Base-by-base conservation (phyloP, 2,888 invertebrate genomes). In the Copidosoma aretas region DNA sequence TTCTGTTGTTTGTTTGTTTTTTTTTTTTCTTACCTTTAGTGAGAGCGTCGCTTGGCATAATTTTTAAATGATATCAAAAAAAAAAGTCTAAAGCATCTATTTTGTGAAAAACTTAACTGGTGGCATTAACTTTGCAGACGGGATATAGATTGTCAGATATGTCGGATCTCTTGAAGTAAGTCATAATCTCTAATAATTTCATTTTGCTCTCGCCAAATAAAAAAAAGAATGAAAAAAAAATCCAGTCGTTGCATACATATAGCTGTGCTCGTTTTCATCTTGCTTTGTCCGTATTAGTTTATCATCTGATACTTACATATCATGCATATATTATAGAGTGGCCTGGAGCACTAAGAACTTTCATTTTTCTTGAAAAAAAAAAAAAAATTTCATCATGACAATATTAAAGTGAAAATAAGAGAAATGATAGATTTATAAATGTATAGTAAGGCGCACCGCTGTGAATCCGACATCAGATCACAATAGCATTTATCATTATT, bases 401-500 rank as follows among this genome's bases (percentile, higher is more conserved):
- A n/a, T n/a, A n/a, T n/a, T n/a, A 24, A 46, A 32, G 46, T 21
- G 54, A 19, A 43, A 52, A 22, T 21, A 24, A 17, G n/a, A 24
- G 64, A n/a, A 24, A 21, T 51, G 52, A 70, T 56, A 52, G 63
- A 60, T 41, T 17, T 58, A 68, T 52, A 66, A 58, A 54, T 41
- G 8, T 41, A 14, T 10, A 10, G 41, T 10, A 41, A 41, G 10
- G 41, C n/a, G n/a, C n/a, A n/a, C n/a, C n/a, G n/a, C n/a, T 41
- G 41, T 41, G 41, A 41, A 41, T 15, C 3, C 17, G 43, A 46
- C 15, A 46, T 46, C 17, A 46, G 79, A 82, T 82, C 82, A 82
- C 78, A 66, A 64, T 80, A 78, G 79, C 82, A 82, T 83, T 82
- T 81, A 77, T 82, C 81, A 81, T 81, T n/a, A 80, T 83, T 83